phyloP scores from a whole-genome alignment of 92 coral and sea anemone genomes.

The Actinostola sp. region DNA sequence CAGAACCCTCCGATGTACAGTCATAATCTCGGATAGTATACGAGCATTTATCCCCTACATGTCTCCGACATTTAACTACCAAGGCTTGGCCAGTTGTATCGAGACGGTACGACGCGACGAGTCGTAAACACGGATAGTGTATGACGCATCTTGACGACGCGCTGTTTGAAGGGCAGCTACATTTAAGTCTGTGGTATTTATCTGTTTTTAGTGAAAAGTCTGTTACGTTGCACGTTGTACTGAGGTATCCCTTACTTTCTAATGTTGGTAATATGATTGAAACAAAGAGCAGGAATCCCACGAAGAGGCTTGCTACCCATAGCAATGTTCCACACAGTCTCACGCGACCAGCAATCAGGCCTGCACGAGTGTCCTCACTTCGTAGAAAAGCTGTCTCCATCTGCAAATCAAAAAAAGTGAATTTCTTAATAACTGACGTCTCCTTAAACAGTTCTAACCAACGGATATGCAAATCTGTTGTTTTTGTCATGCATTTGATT shows the following conservation, averaged over 20 bases:
- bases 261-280: conserved; percentile 51
- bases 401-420: not conserved
- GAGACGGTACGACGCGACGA: conserved; percentile 29
- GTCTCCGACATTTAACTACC: conserved; percentile 56
- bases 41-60: conserved; percentile 59
- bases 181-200: conserved; percentile 33
- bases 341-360: conserved; percentile 16
- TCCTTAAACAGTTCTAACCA: too few species aligned
- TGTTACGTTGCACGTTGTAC: conserved; percentile 45
- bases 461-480: not conserved
- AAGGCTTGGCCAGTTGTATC: conserved; percentile 30
- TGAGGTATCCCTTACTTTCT: conserved; percentile 45
- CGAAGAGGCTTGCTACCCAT: conserved; percentile 26
- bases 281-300: conserved; percentile 54
- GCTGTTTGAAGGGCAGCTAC: conserved; percentile 31
- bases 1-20: conserved; percentile 51
- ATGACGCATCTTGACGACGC: conserved; percentile 51
- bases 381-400: not conserved
- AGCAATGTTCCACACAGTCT: conserved; percentile 32
- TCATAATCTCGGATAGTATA: conserved; percentile 56
- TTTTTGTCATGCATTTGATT: not conserved
- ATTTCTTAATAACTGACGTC: too few species aligned
- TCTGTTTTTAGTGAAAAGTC: conserved; percentile 22
- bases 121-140: conserved; percentile 62
- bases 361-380: not conserved